These are phyloP conservation scores for Molossus alvarezi DNA, from an alignment of 2,797 vertebrate species.

Conservation along the genomic window DNA sequence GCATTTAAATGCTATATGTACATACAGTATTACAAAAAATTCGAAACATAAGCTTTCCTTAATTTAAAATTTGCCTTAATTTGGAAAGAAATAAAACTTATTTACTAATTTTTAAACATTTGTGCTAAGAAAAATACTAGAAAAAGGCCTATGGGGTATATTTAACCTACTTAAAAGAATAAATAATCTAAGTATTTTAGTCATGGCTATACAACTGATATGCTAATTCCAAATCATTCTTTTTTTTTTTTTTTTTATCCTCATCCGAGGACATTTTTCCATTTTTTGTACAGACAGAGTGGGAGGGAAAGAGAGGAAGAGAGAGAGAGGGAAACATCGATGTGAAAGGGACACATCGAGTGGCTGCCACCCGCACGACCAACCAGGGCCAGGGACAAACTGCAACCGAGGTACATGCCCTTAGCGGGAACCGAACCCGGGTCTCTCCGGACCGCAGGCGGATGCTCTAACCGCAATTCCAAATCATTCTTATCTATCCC, in stretches of 20 bases:
- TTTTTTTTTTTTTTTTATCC: not conserved
- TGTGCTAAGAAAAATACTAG: constrained; percentile 51
- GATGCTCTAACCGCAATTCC: no score
- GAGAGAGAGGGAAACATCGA: no score
- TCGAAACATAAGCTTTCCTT: constrained; percentile 56
- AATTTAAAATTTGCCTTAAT: constrained; percentile 59
- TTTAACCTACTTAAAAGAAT: constrained; percentile 57
- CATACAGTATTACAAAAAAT: constrained; percentile 20
- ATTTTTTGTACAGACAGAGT: no score
- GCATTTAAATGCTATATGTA: constrained; percentile 54
- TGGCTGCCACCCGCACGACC: no score
- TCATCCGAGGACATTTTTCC: no score
- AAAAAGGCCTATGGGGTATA: constrained; percentile 18
- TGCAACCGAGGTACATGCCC: no score
- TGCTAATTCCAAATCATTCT: not conserved
- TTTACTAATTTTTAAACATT: constrained; percentile 59
- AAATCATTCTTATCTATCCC: not conserved
- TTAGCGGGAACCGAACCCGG: no score
- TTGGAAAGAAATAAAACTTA: constrained; percentile 57
- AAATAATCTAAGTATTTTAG: constrained; percentile 57
- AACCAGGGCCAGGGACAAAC: no score
- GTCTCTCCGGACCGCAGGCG: no score
- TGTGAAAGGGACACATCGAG: no score
- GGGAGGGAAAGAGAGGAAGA: no score
- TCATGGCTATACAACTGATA: not conserved